A percentile compares a stretch with the other conserved stretches of the same genome.
These are phyloP conservation scores for Dynastes maya DNA, from an alignment of 2,888 invertebrate genomes.

Conservation along the genomic window DNA sequence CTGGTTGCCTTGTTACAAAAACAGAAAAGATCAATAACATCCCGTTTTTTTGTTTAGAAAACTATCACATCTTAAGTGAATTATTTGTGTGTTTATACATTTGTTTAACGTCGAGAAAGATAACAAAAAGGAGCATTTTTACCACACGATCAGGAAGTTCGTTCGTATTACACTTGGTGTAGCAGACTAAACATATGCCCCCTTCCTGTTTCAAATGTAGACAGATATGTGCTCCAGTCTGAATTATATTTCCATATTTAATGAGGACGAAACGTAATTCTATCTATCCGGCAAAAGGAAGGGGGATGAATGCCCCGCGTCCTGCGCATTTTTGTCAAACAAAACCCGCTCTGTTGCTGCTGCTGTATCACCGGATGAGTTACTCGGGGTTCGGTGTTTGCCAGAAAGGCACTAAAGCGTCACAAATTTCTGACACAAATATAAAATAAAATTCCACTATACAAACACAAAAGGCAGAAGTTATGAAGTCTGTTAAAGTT, in stretches of 20 bases:
- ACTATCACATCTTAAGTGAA: constrained; percentile 29
- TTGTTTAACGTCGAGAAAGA: constrained; percentile 19
- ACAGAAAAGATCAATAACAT: constrained; percentile 6
- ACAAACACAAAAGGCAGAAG: constrained; percentile 56
- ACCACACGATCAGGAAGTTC: constrained; percentile 43
- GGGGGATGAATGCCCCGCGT: constrained; percentile 46
- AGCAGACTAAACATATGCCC: constrained; percentile 48
- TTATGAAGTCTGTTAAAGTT: constrained; percentile 54
- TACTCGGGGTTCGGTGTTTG: constrained; percentile 51
- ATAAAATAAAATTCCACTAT: constrained; percentile 57
- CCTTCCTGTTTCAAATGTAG: constrained; percentile 49
- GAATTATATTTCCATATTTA: constrained; percentile 59
- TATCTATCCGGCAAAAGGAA: constrained; percentile 48
- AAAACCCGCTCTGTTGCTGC: constrained; percentile 7
- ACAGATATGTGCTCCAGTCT: constrained; percentile 51
- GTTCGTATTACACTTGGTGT: constrained; percentile 27
- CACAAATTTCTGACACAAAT: constrained; percentile 58
- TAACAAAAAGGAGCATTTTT: constrained; percentile 25
- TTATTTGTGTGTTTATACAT: constrained; percentile 40
- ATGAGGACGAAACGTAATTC: constrained; percentile 53
- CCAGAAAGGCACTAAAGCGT: constrained; percentile 58
- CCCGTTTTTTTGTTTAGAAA: constrained; percentile 14
- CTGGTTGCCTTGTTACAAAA: no score
- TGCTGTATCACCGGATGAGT: constrained; percentile 33
- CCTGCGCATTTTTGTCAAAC: constrained; percentile 36